A percentile compares a stretch with the other conserved stretches of the same genome.
Conservation (phyloP, 2,113 vertebrate species). For the Pogonocichla stellata region DNA sequence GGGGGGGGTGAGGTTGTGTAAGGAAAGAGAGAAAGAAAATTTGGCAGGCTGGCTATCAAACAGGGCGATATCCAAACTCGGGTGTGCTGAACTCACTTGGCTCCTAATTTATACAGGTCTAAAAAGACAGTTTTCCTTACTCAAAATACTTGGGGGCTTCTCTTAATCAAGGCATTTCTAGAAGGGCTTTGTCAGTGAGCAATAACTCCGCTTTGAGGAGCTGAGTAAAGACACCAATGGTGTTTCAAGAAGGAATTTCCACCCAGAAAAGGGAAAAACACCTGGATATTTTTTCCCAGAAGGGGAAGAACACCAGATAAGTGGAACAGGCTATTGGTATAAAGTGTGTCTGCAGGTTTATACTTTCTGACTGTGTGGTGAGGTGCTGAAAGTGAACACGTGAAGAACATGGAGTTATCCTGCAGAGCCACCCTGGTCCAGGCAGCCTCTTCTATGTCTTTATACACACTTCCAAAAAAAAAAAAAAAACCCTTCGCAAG, state of each 20-base stretch:
- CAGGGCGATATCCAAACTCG: not conserved
- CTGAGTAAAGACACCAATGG: rapidly evolving
- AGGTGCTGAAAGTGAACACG: not conserved
- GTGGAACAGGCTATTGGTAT: rapidly evolving
- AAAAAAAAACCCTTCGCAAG: slow-evolving; percentile 58
- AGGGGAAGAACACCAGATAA: not conserved
- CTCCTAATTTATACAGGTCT: not conserved
- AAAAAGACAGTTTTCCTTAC: not conserved
- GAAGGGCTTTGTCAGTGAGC: not conserved
- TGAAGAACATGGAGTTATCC: not conserved
- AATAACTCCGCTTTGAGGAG: not conserved
- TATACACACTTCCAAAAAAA: slow-evolving; percentile 55
- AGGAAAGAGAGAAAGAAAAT: slow-evolving; percentile 68
- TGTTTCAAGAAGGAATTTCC: not conserved
- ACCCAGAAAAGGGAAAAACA: not conserved
- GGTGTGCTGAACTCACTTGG: not conserved
- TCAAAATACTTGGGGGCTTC: not conserved
- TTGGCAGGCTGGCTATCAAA: slow-evolving; percentile 56
- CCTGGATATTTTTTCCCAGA: not conserved
- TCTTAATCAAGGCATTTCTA: not conserved
- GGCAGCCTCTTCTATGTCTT: slow-evolving; percentile 69
- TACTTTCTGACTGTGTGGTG: not conserved
- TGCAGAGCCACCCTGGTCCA: rapidly evolving
- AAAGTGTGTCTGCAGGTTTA: rapidly evolving
- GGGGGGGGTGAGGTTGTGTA: not conserved